phyloP scores from a whole-genome alignment of 2,888 invertebrate species.

The Gryllus longicercus region DNA sequence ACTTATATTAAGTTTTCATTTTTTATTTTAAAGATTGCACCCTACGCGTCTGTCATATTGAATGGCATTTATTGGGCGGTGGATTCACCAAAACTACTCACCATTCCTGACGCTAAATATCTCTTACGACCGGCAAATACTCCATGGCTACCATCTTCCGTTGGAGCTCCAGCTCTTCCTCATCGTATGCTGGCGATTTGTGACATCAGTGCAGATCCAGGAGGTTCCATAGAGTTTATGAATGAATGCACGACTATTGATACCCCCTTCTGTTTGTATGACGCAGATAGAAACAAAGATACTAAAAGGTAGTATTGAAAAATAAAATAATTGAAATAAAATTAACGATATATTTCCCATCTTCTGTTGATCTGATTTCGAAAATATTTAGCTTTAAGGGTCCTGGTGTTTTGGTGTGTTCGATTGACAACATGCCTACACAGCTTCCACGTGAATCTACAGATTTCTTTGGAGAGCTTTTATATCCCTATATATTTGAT shows the following conservation, averaged over 20 bases:
- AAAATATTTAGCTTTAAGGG: conserved; percentile 58
- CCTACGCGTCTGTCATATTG: conserved; percentile 93
- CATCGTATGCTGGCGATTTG: conserved; percentile 93
- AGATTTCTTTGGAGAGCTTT: conserved; percentile 92
- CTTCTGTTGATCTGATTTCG: too few species aligned
- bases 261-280: conserved; percentile 98
- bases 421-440: conserved; percentile 99
- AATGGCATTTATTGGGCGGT: conserved; percentile 99
- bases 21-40: conserved; percentile 68
- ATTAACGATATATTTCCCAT: too few species aligned
- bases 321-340: neutral
- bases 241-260: conserved; percentile 99
- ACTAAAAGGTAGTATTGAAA: conserved; percentile 68
- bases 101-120: conserved; percentile 97
- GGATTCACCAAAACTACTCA: conserved; percentile 90
- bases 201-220: conserved; percentile 98
- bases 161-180: conserved; percentile 82
- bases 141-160: conserved; percentile 88
- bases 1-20: too few species aligned
- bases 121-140: conserved; percentile 82
- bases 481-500: conserved; percentile 84
- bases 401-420: conserved; percentile 96
- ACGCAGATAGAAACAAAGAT: conserved; percentile 96
- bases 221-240: conserved; percentile 98
- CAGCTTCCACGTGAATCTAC: conserved; percentile 96